A percentile compares a stretch with the other conserved stretches of the same genome.
Evolutionary conservation across 2,113 vertebrate genomes (phyloP).

Genomic region (Tetrax tetrax): DNA sequence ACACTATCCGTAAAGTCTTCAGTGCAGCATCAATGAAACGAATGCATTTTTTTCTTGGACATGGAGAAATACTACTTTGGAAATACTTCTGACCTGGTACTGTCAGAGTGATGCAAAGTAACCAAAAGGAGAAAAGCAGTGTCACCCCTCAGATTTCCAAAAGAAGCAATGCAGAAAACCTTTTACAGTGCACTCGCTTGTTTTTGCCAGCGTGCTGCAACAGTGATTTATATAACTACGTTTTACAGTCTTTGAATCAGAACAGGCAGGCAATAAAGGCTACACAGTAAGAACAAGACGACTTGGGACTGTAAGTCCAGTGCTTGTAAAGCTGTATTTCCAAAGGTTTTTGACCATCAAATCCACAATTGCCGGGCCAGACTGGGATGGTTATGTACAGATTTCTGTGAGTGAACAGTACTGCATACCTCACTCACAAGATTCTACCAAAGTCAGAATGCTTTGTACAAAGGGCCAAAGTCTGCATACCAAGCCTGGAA

Average conservation of each 20-base stretch:
- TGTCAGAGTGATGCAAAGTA: not conserved
- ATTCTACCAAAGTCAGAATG: not conserved
- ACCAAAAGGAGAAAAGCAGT: not conserved
- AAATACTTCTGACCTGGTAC: not conserved
- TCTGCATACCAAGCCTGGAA: not conserved
- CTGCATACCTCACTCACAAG: fast-evolving
- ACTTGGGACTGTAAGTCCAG: not conserved
- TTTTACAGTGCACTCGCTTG: not conserved
- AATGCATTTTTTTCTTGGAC: not conserved
- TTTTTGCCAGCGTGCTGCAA: not conserved
- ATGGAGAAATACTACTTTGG: not conserved
- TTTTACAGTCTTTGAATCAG: not conserved
- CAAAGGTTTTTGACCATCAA: not conserved
- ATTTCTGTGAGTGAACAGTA: not conserved
- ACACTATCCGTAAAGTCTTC: not conserved
- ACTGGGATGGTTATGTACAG: not conserved
- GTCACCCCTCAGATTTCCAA: not conserved
- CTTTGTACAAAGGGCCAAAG: not conserved
- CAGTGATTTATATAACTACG: not conserved
- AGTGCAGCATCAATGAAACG: not conserved
- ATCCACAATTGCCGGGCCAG: not conserved
- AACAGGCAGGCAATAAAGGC: not conserved
- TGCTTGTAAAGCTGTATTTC: not conserved
- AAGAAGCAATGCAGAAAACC: not conserved
- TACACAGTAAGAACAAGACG: not conserved